Conservation (phyloP, 2,113 vertebrate species). For the Cebus imitator region DNA sequence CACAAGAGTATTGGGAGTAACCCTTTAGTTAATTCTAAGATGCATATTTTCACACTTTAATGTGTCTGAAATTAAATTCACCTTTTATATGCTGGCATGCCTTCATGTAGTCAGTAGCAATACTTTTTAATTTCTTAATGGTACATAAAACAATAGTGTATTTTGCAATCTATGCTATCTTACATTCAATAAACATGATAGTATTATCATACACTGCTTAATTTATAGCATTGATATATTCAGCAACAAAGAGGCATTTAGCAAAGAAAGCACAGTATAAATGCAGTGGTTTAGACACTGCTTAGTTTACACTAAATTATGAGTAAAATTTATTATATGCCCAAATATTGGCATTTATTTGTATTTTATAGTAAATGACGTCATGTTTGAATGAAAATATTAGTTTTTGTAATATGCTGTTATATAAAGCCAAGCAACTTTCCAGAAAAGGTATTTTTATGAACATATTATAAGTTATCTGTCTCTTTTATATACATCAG, state of each 20-base stretch:
- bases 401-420: not conserved
- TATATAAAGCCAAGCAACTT: not conserved
- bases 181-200: not conserved
- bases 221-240: not conserved
- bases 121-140: not conserved
- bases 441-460: not conserved
- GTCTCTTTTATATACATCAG: not conserved
- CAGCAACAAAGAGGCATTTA: not conserved
- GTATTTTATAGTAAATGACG: not conserved
- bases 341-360: not conserved
- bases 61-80: not conserved
- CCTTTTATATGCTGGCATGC: not conserved
- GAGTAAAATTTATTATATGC: not conserved
- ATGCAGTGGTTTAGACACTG: not conserved
- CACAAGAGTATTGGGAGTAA: not conserved
- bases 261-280: not conserved
- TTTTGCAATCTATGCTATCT: not conserved
- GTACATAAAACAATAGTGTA: not conserved
- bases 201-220: not conserved
- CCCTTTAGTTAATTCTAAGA: not conserved
- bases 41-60: slow-evolving; percentile 11
- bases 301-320: not conserved
- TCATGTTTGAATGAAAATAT: not conserved
- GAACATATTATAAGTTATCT: not conserved
- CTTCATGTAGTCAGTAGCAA: not conserved